Percentiles rank a stretch among this genome's conserved stretches.
Conservation (phyloP, 2,888 invertebrate genomes). For the Blomia tropicalis region DNA sequence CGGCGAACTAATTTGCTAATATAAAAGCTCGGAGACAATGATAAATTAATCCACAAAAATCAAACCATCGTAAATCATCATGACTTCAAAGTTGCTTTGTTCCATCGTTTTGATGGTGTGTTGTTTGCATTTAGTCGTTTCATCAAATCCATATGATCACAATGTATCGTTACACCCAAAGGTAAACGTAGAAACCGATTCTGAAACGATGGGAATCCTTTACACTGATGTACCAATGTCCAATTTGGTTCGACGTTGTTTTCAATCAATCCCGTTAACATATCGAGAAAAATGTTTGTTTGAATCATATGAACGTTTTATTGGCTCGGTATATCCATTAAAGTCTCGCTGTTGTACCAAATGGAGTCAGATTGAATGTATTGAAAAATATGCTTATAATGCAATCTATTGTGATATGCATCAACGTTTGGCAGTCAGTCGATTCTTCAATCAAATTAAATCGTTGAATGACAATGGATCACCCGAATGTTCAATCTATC, state of each 20-base stretch:
- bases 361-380: conserved; percentile 12
- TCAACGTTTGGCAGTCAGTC: not conserved
- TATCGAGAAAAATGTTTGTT: not conserved
- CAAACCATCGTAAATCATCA: too few relatives aligned
- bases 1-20: too few relatives aligned
- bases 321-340: not conserved
- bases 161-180: not conserved
- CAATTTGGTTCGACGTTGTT: not conserved
- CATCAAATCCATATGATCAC: not conserved
- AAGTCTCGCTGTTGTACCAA: conserved; percentile 15
- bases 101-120: not conserved
- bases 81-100: not conserved
- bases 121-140: too few relatives aligned
- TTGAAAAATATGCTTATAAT: not conserved
- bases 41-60: too few relatives aligned
- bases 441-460: not conserved
- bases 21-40: too few relatives aligned
- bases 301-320: not conserved
- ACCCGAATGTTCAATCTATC: conserved; percentile 13
- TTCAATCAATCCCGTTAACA: not conserved
- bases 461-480: not conserved
- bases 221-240: conserved; percentile 5
- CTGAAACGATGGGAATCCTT: not conserved
- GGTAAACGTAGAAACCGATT: not conserved
- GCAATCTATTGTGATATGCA: not conserved